Conservation (phyloP, 2,888 invertebrate genomes). For the Didymodactylos carnosus region DNA sequence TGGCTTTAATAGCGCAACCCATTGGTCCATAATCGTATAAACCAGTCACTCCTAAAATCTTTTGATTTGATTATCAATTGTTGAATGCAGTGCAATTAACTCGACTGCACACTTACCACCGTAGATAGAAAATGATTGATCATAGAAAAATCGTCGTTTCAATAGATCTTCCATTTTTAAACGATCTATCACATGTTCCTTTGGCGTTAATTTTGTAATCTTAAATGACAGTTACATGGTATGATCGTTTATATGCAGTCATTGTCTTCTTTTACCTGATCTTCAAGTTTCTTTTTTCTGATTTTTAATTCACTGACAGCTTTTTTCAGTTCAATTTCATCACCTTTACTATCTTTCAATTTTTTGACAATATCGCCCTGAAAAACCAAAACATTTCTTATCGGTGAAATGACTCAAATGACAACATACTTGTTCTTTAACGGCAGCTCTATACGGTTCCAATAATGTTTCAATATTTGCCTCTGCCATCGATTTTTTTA, state of each 20-base stretch:
- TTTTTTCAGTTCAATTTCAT: conserved; percentile 1
- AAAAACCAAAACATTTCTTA: not conserved
- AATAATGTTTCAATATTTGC: conserved; percentile 2
- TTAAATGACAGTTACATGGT: too few species aligned
- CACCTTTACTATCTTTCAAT: conserved; percentile 8
- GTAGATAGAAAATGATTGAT: conserved; percentile 13
- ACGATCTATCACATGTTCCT: not conserved
- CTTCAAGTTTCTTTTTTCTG: conserved; percentile 4
- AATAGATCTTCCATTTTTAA: not conserved
- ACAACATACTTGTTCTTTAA: conserved; percentile 5
- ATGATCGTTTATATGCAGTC: too few species aligned
- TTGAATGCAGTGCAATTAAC: not conserved
- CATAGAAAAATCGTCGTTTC: conserved; percentile 14
- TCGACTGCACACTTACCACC: conserved; percentile 5
- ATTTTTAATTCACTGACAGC: conserved; percentile 11
- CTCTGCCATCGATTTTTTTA: not conserved
- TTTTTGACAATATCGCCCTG: conserved; percentile 12
- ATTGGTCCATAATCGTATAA: conserved; percentile 13
- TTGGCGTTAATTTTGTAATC: too few species aligned
- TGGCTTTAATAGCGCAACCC: conserved; percentile 6
- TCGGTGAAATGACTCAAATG: too few species aligned
- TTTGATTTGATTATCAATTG: not conserved
- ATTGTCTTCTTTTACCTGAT: not conserved
- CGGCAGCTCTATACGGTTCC: conserved; percentile 4
- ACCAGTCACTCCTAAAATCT: not conserved